Base-by-base conservation (phyloP, 2,113 vertebrate genomes). In the Cricetomys ansorgei region DNA sequence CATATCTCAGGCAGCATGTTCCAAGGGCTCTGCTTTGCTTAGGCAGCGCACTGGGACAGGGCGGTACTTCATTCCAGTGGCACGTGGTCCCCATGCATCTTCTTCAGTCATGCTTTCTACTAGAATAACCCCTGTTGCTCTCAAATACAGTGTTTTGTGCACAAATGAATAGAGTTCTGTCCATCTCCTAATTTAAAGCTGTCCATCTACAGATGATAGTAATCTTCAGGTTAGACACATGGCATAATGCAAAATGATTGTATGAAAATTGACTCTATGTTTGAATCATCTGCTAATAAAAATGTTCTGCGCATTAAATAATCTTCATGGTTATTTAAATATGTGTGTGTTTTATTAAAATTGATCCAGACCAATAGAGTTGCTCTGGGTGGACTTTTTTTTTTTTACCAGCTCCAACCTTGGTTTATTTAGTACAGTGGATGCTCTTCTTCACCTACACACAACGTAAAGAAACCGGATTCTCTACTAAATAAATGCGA, bases 121-220 rank as follows among this genome's bases (percentile, higher is more conserved):
- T 92, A 64, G 34, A 90, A 87, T 37, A 57, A 4, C 10, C 37
- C 7, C 4, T 50, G 9, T 79, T 85, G 45, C 69, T 93, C 73
- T 93, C 89, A 93, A 97, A 97, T 97, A 97, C 97, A 97, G 87
- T 81, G 23, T 70, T 86, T 88, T 65, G 67, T 93, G 84, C 76
- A 43, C 93, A 92, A 93, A 48, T 19, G 92, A 95, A 93, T 55
- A 50, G 97, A 67, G 27, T 92, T 70, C 53, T 80, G 93, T 96
- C 43, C 64, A 97, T 17, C 50, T 97, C 96, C 62, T 88, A 29
- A 55, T 75, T 55, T 59, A 34, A 87, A 59, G 57, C 40, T 45
- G 55, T 76, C 29, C 9, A 45, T 48, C 17, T 76, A 7, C 37
- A 76, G 53, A 43, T 72, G 48, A 62, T 55, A 65, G 43, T 86